Base-by-base conservation (phyloP, 1,140 invertebrate genomes). In the Riptortus pedestris region DNA sequence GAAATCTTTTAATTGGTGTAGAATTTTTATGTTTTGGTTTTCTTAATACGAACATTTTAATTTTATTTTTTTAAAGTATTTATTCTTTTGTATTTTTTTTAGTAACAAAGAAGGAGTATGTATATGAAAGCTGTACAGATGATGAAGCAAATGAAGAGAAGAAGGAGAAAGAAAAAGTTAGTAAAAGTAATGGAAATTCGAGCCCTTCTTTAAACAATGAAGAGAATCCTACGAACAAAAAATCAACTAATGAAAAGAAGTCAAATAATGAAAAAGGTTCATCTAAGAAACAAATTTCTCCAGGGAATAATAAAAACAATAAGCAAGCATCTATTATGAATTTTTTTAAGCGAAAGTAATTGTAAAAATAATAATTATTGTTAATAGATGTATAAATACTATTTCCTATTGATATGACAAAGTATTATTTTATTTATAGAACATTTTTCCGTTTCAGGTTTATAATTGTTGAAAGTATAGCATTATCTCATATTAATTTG, bases 21-120 rank as follows among this genome's bases (percentile, higher is more conserved):
- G n/a, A n/a, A n/a, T n/a, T n/a, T n/a, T n/a, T n/a, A n/a, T n/a
- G n/a, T n/a, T n/a, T n/a, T n/a, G n/a, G n/a, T 18, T 11, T 48
- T 48, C 18, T 16, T 48, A 48, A 4, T 22, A 52, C 24, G 18
- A 24, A 11, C 16, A 24, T 55, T 14, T 27, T 55, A 55, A 27
- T 55, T 55, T 2, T 7, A 2, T 27, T 55, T 16, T 27, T 55
- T 26, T 55, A 14, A 3, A 7, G 24, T 24, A 63, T 47, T 18
- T 45, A 14, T 52, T 52, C 51, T 48, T 31, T 3, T 28, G 27
- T 31, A 26, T 63, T 28, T 33, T 24, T 64, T 64, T 2, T 33
- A 64, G 63, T 38, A 38, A 64, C 63, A 22, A 58, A 64, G 26
- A 64, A 64, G 27, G 52, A 64, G 29, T 64, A 31, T 28, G 52